phyloP scores from a whole-genome alignment of 2,113 vertebrate genomes.

The Rhinichthys klamathensis region DNA sequence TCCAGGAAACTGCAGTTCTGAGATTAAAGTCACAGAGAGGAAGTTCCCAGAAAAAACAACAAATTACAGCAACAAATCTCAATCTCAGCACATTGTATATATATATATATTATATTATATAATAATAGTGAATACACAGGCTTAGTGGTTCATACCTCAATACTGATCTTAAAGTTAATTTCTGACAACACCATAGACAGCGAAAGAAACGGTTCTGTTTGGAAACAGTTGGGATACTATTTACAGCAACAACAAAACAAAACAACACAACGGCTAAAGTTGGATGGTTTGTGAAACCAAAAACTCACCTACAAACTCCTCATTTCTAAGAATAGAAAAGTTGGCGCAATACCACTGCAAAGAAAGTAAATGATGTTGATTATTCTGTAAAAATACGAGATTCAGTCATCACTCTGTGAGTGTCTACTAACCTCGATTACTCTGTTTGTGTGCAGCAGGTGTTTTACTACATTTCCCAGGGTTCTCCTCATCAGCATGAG shows the following conservation, averaged over 20 bases:
- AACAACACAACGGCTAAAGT: not conserved
- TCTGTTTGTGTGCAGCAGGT: slow-evolving; percentile 71
- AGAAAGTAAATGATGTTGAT: slow-evolving; percentile 19
- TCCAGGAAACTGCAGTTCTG: slow-evolving; percentile 87
- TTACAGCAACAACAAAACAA: not conserved
- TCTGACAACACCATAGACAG: slow-evolving; percentile 79
- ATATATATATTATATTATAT: no score
- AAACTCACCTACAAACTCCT: slow-evolving; percentile 76
- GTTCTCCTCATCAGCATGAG: slow-evolving; percentile 73
- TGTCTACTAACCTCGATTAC: slow-evolving; percentile 71
- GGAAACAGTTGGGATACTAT: not conserved
- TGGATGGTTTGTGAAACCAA: not conserved
- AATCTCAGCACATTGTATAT: not conserved
- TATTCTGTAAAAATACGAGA: not conserved
- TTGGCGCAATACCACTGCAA: slow-evolving; percentile 80
- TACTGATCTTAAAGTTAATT: slow-evolving; percentile 79
- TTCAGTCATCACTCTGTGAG: not conserved
- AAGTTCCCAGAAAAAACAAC: not conserved
- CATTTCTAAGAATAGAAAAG: slow-evolving; percentile 76
- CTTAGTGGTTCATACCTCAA: slow-evolving; percentile 71
- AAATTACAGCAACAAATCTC: not conserved
- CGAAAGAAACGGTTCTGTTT: slow-evolving; percentile 80
- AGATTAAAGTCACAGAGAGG: slow-evolving; percentile 46
- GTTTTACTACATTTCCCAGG: slow-evolving; percentile 72
- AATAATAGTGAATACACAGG: not conserved